These are phyloP conservation scores for Adrianichthys oophorus DNA, from an alignment of 2,797 vertebrate genomes.

Conservation along the genomic window DNA sequence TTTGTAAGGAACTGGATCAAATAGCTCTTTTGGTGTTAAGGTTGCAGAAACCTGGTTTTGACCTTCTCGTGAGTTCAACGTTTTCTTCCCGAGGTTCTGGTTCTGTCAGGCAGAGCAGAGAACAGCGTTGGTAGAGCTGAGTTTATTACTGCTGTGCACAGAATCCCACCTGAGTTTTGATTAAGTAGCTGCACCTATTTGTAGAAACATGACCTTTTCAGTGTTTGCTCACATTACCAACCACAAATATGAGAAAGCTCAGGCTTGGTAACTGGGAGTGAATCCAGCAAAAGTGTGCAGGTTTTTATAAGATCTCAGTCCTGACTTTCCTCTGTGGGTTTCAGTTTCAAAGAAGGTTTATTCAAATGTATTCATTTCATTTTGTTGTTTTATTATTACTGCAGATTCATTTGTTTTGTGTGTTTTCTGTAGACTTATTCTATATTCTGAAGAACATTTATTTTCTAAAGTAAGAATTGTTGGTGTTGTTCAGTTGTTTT, in stretches of 20 bases:
- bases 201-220: conserved; percentile 46
- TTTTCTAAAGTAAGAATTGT: neutral
- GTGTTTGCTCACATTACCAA: conserved; percentile 40
- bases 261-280: neutral
- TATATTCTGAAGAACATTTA: conserved; percentile 2
- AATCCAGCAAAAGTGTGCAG: conserved; percentile 1
- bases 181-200: conserved; percentile 57
- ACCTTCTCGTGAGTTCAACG: neutral
- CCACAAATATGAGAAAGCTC: conserved; percentile 19
- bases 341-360: conserved; percentile 35
- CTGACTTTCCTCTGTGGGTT: conserved; percentile 5
- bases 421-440: neutral
- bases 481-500: too few species aligned
- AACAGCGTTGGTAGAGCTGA: conserved; percentile 10
- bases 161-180: conserved; percentile 19
- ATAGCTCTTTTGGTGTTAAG: too few species aligned
- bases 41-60: neutral
- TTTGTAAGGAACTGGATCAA: too few species aligned
- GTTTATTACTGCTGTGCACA: conserved; percentile 16
- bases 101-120: conserved; percentile 9
- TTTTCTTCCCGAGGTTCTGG: conserved; percentile 1
- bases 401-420: conserved; percentile 1
- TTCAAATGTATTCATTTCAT: conserved; percentile 12
- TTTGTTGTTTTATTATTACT: neutral
- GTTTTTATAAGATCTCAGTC: conserved; percentile 11